Conservation (phyloP, 2,113 vertebrate genomes). For the Aegotheles bennettii region DNA sequence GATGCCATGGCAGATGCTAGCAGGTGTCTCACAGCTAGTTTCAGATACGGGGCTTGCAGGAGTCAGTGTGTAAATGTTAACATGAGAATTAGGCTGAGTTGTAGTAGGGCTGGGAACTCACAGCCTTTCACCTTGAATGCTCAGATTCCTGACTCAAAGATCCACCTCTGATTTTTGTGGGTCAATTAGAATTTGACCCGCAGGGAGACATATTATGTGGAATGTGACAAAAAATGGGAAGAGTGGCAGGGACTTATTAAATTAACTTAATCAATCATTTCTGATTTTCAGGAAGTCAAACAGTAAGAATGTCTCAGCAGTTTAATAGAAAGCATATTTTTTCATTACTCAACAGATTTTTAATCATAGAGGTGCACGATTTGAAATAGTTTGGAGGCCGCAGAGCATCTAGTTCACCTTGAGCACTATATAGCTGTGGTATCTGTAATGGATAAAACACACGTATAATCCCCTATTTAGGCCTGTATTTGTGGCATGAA, state of each 20-base stretch:
- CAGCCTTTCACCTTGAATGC: not conserved
- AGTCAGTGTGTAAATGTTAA: not conserved
- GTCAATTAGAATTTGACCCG: not conserved
- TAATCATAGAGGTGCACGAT: rapidly evolving
- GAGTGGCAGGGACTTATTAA: not conserved
- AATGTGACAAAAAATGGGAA: not conserved
- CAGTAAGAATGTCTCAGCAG: not conserved
- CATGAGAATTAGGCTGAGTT: not conserved
- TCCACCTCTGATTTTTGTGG: rapidly evolving
- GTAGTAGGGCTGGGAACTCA: not conserved
- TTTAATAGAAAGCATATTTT: not conserved
- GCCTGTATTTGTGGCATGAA: not conserved
- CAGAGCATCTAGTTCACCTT: not conserved
- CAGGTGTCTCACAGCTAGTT: not conserved
- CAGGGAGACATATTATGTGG: no score
- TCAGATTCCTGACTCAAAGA: not conserved
- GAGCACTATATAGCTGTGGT: not conserved
- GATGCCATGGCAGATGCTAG: rapidly evolving
- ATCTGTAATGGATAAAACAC: not conserved
- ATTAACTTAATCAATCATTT: not conserved
- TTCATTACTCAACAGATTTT: not conserved
- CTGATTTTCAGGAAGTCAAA: not conserved
- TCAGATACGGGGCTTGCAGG: not conserved
- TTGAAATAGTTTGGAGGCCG: not conserved
- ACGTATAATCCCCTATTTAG: not conserved